Conservation (phyloP, 2,113 vertebrate genomes). For the Mormyrus iriodes region DNA sequence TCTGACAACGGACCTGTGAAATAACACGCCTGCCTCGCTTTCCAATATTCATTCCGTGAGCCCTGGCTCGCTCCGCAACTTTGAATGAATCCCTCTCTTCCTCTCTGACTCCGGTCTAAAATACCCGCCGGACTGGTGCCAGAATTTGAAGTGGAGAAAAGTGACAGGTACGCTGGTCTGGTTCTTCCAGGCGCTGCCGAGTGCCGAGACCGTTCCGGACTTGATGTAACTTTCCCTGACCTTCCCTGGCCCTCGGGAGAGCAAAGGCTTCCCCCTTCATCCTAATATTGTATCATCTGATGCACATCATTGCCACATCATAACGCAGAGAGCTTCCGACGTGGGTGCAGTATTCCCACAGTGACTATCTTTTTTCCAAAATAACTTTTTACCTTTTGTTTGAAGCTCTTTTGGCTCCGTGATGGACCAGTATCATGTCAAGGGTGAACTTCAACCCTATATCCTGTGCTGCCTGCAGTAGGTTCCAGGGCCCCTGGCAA, state of each 20-base stretch:
- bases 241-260: background rate
- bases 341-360: background rate
- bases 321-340: background rate
- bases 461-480: background rate
- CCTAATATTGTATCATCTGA: background rate
- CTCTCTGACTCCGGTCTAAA: background rate
- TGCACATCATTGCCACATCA: background rate
- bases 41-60: slow-evolving; percentile 40
- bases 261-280: background rate
- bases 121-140: background rate
- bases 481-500: background rate
- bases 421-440: background rate
- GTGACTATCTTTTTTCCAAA: background rate
- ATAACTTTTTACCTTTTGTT: background rate
- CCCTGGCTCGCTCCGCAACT: slow-evolving; percentile 29
- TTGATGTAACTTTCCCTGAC: background rate
- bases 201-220: background rate
- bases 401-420: background rate
- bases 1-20: slow-evolving; percentile 40
- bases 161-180: background rate
- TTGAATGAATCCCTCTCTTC: slow-evolving; percentile 37
- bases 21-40: slow-evolving; percentile 35
- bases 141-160: background rate
- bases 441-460: background rate
- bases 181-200: background rate